Evolutionary conservation across 2,113 vertebrate genomes (phyloP), one percentile per base, ranked within the genome.

Genomic region (Platichthys flesus): DNA sequence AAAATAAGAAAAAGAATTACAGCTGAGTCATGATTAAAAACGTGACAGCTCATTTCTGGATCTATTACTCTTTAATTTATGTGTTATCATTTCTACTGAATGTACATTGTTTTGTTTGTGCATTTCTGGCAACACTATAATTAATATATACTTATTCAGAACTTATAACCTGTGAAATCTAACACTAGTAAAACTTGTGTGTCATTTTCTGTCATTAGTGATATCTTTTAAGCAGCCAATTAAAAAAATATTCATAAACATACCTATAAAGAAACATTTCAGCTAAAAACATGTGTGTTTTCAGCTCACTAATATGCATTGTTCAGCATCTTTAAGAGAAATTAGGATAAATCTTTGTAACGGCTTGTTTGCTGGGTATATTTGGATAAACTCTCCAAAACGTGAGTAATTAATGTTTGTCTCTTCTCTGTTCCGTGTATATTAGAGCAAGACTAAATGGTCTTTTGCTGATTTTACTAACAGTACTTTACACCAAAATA

Each of bases 391-490:
- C 51, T 70, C 74, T 63, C n/a, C 51, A 18, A 57, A 64, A 84
- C 45, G 68, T 64, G 58, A 74, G 62, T 74, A 80, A 82, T 81
- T 79, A 81, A 70, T 12, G 28, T 69, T 64, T 58, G 67, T 49
- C 55, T 31, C 42, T 67, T 78, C 73, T 84, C 74, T 74, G 23
- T 75, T 64, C 70, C 74, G 70, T 81, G 23, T 84, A 58, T 68
- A 72, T 68, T 74, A 62, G 47, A 81, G 69, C 72, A 79, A 54
- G 20, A 85, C 65, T 76, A 57, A 69, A 80, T 60, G 64, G 59
- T 81, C 59, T 81, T 74, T 81, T 88, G 76, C 83, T 89, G 70
- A 76, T 88, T 87, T 87, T 82, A 76, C 74, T 73, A 74, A 82
- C 71, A 64, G 73, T 82, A 70, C 66, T 71, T 40, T 31, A 71